Evolutionary conservation across 1,140 invertebrate genomes (phyloP).

Genomic region (Anastatus disparis): DNA sequence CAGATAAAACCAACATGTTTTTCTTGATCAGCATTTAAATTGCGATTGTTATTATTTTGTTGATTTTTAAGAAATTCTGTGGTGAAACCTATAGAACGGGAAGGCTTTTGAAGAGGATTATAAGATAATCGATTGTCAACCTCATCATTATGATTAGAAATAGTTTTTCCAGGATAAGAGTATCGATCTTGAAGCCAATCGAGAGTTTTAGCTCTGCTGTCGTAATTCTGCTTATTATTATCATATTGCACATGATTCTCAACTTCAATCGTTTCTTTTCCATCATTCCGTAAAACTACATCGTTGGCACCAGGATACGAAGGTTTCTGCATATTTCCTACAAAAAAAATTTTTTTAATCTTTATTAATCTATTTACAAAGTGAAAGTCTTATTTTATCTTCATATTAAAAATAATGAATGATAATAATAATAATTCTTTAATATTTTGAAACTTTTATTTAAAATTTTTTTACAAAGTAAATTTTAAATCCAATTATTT

Average conservation of each 20-base stretch:
- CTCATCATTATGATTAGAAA: slow-evolving; percentile 6
- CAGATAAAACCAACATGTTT: slow-evolving; percentile 50
- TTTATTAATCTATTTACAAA: too few relatives aligned
- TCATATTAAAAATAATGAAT: too few relatives aligned
- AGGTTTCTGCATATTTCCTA: slow-evolving; percentile 13
- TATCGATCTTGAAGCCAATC: slow-evolving; percentile 57
- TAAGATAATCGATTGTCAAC: slow-evolving; percentile 35
- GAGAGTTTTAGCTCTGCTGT: slow-evolving; percentile 49
- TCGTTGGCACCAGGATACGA: background rate
- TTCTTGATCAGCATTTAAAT: background rate
- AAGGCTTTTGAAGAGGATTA: slow-evolving; percentile 32
- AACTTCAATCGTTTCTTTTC: background rate
- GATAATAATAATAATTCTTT: too few relatives aligned
- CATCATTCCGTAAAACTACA: background rate
- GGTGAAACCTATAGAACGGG: slow-evolving; percentile 46
- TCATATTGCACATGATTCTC: slow-evolving; percentile 1
- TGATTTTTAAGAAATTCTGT: slow-evolving; percentile 34
- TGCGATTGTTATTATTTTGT: slow-evolving; percentile 8
- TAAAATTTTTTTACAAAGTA: too few relatives aligned
- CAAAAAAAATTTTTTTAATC: too few relatives aligned
- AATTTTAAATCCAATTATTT: too few relatives aligned
- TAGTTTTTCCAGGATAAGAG: slow-evolving; percentile 43
- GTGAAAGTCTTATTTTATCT: too few relatives aligned
- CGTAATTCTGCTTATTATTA: slow-evolving; percentile 28
- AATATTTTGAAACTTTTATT: too few relatives aligned